Percentiles rank a stretch among this genome's conserved stretches.
Conservation (phyloP, 2,113 vertebrate genomes). For the Colistium nudipinnis region DNA sequence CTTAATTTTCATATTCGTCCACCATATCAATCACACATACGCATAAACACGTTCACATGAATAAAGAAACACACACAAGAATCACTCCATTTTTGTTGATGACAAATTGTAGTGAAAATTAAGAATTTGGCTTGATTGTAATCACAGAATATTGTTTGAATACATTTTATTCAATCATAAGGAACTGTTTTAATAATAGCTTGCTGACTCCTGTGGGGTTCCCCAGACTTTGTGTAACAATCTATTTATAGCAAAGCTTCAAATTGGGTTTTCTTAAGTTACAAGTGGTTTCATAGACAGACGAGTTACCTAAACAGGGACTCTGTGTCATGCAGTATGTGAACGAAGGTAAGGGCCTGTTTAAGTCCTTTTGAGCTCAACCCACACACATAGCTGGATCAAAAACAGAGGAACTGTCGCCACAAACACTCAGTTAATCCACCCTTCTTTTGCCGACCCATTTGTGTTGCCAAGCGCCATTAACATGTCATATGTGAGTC, state of each 20-base stretch:
- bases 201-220: not conserved
- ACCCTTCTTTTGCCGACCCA: not conserved
- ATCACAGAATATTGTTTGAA: too few species aligned
- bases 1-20: slow-evolving; percentile 39
- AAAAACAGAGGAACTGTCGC: not conserved
- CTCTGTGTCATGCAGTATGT: not conserved
- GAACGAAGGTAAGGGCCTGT: not conserved
- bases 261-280: not conserved
- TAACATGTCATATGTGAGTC: slow-evolving; percentile 27
- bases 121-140: slow-evolving; percentile 24
- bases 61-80: not conserved
- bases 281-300: not conserved
- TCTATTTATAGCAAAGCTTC: not conserved
- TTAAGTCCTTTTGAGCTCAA: not conserved
- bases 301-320: not conserved
- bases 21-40: slow-evolving; percentile 6
- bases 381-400: not conserved
- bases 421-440: not conserved
- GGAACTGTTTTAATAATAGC: too few species aligned
- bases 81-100: not conserved
- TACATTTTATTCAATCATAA: too few species aligned
- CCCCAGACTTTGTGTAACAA: not conserved
- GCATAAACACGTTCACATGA: not conserved
- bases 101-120: slow-evolving; percentile 1
- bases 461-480: slow-evolving; percentile 14